Conservation (phyloP, 2,888 invertebrate species). For the Lycophotia porphyrea region DNA sequence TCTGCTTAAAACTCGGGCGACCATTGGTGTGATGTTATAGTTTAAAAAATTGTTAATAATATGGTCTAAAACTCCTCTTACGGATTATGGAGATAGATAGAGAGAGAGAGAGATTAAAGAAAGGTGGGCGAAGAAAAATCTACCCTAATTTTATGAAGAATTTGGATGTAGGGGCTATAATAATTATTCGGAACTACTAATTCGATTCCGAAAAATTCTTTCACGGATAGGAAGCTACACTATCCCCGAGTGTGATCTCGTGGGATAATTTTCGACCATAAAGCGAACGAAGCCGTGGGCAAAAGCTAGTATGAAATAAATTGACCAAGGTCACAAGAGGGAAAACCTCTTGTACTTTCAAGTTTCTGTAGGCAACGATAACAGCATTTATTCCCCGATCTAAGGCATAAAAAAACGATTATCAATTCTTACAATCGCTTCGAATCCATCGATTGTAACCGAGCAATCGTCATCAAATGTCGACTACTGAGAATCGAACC, state of each 20-base stretch:
- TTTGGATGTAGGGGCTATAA: neutral
- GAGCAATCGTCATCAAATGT: constrained; percentile 27
- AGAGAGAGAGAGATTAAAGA: too few species aligned
- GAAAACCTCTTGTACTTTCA: neutral
- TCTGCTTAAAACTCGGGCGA: neutral
- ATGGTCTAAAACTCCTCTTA: neutral
- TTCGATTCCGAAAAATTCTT: neutral
- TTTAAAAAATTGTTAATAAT: neutral
- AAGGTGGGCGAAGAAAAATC: neutral
- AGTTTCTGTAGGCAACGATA: neutral
- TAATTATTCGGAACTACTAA: neutral
- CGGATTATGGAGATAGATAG: too few species aligned
- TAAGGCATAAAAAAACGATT: neutral
- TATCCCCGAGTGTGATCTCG: neutral
- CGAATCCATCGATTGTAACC: constrained; percentile 7
- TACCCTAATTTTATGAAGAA: neutral
- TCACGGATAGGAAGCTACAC: neutral
- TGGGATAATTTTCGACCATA: neutral
- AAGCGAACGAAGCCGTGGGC: neutral
- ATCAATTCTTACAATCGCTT: constrained; percentile 19
- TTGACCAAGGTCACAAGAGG: neutral
- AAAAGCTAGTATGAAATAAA: neutral
- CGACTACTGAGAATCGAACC: constrained; percentile 32
- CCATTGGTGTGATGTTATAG: neutral
- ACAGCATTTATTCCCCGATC: neutral